phyloP scores from a whole-genome alignment of 1,140 invertebrate species.

The Papilio xuthus region DNA sequence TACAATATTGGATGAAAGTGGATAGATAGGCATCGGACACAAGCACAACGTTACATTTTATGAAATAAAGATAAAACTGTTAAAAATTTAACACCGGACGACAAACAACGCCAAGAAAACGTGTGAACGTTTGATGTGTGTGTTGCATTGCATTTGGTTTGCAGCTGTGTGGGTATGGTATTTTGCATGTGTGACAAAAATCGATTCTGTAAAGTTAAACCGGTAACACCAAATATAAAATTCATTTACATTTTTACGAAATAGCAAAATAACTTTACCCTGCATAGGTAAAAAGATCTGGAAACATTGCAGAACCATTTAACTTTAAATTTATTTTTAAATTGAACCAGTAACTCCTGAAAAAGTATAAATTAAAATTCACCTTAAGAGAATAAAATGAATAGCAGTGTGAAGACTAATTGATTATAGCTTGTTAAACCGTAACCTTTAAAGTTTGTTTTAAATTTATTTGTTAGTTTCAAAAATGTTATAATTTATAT shows the following conservation, averaged over 20 bases:
- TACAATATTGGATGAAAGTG: slow-evolving; percentile 66
- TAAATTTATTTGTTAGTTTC: too few relatives aligned
- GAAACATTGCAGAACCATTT: too few relatives aligned
- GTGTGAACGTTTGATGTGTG: slow-evolving; percentile 79
- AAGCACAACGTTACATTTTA: slow-evolving; percentile 71
- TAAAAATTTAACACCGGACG: slow-evolving; percentile 76
- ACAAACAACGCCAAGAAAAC: slow-evolving; percentile 80
- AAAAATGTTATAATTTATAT: too few relatives aligned
- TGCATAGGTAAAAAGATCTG: neutral
- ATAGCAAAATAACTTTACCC: neutral
- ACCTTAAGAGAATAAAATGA: neutral
- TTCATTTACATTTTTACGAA: neutral
- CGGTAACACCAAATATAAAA: slow-evolving; percentile 12
- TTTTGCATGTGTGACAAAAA: slow-evolving; percentile 39
- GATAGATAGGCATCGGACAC: slow-evolving; percentile 59
- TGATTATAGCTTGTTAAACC: neutral
- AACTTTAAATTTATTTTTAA: neutral
- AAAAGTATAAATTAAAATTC: neutral
- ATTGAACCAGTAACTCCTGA: neutral
- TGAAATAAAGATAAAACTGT: slow-evolving; percentile 72
- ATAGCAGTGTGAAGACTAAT: neutral
- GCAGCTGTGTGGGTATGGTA: slow-evolving; percentile 47
- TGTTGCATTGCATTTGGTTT: slow-evolving; percentile 56
- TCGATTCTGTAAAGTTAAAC: slow-evolving; percentile 31
- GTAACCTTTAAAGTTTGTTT: too few relatives aligned